These are phyloP conservation scores for Phasia obesa DNA, from an alignment of 2,888 invertebrate genomes.

Conservation along the genomic window DNA sequence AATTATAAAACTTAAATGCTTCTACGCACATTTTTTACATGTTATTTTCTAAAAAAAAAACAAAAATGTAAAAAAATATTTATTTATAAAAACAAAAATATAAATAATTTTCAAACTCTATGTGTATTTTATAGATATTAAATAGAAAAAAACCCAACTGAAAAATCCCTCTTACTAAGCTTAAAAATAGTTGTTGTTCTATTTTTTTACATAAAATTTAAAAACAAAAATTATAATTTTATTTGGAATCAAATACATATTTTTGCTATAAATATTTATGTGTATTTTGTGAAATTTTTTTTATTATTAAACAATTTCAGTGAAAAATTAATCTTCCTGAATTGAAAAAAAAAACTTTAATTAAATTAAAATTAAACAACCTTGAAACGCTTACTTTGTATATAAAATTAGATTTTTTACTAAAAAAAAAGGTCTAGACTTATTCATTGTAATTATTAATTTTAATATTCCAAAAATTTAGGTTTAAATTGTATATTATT, in stretches of 20 bases:
- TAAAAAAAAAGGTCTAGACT: background rate
- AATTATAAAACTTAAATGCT: constrained; percentile 16
- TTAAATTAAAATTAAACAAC: constrained; percentile 26
- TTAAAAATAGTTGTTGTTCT: constrained; percentile 37
- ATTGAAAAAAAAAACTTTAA: background rate
- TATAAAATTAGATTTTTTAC: constrained; percentile 36
- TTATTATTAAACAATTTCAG: background rate
- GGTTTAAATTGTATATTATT: background rate
- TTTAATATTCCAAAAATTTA: background rate
- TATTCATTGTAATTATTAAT: constrained; percentile 13
- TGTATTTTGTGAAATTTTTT: background rate
- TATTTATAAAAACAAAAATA: constrained; percentile 36
- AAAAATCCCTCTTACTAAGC: constrained; percentile 19
- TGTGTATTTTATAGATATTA: constrained; percentile 48
- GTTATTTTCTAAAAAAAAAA: no score
- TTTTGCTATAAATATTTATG: constrained; percentile 46
- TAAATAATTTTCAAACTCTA: constrained; percentile 39
- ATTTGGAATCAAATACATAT: constrained; percentile 25
- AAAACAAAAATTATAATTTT: background rate
- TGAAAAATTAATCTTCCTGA: background rate
- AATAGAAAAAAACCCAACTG: constrained; percentile 24
- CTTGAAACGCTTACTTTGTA: constrained; percentile 65
- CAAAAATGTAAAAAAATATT: constrained; percentile 13
- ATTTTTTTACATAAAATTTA: constrained; percentile 8
- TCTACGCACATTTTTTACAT: constrained; percentile 48